Percentiles rank a stretch among this genome's conserved stretches.
phyloP scores from a whole-genome alignment of 64 coral and sea anemone species.

The Trachythela sp. region DNA sequence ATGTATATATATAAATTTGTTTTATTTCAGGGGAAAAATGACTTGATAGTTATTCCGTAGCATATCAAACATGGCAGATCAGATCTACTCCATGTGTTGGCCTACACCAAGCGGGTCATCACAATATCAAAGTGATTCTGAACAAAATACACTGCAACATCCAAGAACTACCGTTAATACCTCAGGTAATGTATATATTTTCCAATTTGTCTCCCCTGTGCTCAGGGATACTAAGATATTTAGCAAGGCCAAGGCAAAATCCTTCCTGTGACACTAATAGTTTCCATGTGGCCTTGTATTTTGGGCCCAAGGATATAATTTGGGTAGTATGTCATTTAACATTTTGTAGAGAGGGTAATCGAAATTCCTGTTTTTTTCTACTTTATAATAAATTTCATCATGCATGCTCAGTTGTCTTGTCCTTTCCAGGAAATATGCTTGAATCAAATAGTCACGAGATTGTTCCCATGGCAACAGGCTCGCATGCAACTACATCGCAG shows the following conservation, averaged over 20 bases:
- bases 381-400: background rate
- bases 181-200: background rate
- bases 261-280: no score
- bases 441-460: background rate
- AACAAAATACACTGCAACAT: background rate
- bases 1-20: no score
- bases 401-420: background rate
- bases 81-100: constrained; percentile 16
- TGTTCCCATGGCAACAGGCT: background rate
- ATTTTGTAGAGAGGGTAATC: no score
- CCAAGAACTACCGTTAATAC: background rate
- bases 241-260: no score
- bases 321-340: no score
- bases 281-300: no score
- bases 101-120: background rate
- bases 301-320: no score
- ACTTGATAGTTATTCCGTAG: background rate
- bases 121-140: constrained; percentile 8
- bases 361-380: no score
- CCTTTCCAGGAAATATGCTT: background rate
- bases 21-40: no score
- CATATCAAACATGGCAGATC: background rate
- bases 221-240: no score
- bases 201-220: no score
- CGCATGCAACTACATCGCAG: background rate